These are phyloP conservation scores for Lophius piscatorius DNA, from an alignment of 2,113 vertebrate genomes.

Conservation along the genomic window DNA sequence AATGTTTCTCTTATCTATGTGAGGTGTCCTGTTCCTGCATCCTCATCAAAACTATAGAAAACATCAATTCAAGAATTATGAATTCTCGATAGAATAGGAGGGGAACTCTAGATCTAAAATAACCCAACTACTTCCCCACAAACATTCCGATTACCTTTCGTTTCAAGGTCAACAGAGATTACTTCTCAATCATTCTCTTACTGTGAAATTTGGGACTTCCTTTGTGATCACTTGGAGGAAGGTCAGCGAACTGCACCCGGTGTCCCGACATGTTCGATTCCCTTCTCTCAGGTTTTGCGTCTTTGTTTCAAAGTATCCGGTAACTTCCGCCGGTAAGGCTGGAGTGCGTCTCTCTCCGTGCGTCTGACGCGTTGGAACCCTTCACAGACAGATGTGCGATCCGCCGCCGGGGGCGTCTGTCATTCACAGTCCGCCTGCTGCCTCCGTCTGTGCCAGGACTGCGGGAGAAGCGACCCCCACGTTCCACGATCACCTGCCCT, in stretches of 20 bases:
- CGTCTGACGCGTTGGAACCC: slow-evolving; percentile 23
- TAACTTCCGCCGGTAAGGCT: slow-evolving; percentile 50
- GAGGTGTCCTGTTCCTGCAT: too few relatives aligned
- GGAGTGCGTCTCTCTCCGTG: slow-evolving; percentile 9
- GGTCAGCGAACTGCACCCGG: slow-evolving; percentile 83
- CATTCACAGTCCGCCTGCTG: slow-evolving; percentile 28
- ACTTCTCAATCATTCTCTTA: slow-evolving; percentile 58
- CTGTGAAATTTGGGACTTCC: slow-evolving; percentile 72
- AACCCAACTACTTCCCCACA: neutral
- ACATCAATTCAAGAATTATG: neutral
- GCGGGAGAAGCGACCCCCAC: slow-evolving; percentile 42
- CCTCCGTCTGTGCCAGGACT: slow-evolving; percentile 53
- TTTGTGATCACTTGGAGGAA: slow-evolving; percentile 72
- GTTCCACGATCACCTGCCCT: slow-evolving; percentile 51
- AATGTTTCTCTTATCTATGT: too few relatives aligned
- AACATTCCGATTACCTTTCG: neutral
- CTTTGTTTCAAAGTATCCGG: slow-evolving; percentile 48
- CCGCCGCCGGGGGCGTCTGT: slow-evolving; percentile 13
- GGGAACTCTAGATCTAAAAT: neutral
- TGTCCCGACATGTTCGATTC: slow-evolving; percentile 78
- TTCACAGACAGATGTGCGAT: neutral
- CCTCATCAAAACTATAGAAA: neutral
- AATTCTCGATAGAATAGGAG: neutral
- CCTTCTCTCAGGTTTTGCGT: slow-evolving; percentile 2
- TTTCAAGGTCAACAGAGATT: slow-evolving; percentile 29